These are phyloP conservation scores for Drosophila imparisetae DNA, from an alignment of 2,888 invertebrate species.

Conservation along the genomic window DNA sequence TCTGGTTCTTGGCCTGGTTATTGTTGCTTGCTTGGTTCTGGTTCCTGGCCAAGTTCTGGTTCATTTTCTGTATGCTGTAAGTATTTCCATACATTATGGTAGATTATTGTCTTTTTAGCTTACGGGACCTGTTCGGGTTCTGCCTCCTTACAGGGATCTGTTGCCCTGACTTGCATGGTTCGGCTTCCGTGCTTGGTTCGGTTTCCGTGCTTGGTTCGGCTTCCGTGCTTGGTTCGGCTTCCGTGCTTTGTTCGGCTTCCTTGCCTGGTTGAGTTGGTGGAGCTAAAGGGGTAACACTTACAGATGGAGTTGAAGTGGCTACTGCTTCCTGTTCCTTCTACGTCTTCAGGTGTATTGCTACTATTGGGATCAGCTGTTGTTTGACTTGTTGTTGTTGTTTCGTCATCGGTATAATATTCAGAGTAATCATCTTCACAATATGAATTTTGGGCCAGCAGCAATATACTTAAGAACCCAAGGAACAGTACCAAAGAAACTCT, in stretches of 20 bases:
- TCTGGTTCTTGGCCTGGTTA: too few species aligned
- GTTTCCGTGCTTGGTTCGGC: not conserved
- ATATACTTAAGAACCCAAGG: not conserved
- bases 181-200: not conserved
- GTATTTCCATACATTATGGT: too few species aligned
- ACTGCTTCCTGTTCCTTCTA: not conserved
- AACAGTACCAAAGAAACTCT: not conserved
- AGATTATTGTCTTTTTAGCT: not conserved
- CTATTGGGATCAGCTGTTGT: not conserved
- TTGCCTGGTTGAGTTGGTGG: not conserved
- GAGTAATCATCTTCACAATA: not conserved
- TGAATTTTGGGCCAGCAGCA: not conserved
- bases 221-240: not conserved
- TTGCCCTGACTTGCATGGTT: not conserved
- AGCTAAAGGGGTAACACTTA: not conserved
- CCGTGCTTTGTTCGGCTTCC: not conserved
- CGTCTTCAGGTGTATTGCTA: not conserved
- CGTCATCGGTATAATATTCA: not conserved
- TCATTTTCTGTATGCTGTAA: too few species aligned
- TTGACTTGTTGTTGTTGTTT: not conserved
- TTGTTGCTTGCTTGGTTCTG: too few species aligned
- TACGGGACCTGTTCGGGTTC: not conserved
- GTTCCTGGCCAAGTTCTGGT: too few species aligned
- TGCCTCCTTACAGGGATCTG: not conserved
- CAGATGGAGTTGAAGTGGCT: not conserved